Evolutionary conservation across 2,888 invertebrate species (phyloP), one percentile per base, ranked within the genome.

Genomic region (Mesoligia furuncula): DNA sequence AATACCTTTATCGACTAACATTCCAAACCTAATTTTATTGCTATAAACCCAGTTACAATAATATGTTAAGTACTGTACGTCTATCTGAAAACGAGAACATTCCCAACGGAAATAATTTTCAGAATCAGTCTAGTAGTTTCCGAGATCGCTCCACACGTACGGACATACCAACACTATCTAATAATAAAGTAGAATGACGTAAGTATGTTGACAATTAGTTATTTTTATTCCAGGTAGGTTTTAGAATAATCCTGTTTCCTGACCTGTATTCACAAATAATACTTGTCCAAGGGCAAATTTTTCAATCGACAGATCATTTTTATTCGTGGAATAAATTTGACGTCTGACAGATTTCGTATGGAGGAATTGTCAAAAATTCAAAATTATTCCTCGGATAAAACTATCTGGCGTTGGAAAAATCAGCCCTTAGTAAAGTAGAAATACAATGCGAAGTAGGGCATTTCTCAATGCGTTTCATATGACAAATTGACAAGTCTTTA

Each of bases 161-260:
- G 4, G 27, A 20, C 36, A 48, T 36, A 45, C 66, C 39, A 36
- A 48, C n/a, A 54, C n/a, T 48, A 59, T 80, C 66, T 80, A 80
- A 73, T 80, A 80, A 80, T 80, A 80, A 67, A 45, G 11, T n/a
- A 27, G 42, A 62, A 57, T 78, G 54, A 80, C 54, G 80, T 66
- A 20, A 6, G n/a, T 59, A 65, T 48, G n/a, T n/a, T 5, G 54
- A 42, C 17, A 48, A 42, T 17, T 42, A 45, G 3, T 51, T 48
- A 9, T 39, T 39, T 42, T 72, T 13, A 45, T 31, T 57, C 6
- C 31, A 11, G 5, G 42, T 42, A 64, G 17, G 71, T 42, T 64
- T 64, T 31, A 71, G 62, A 27, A 31, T 31, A 57, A 39, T 20
- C 1, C 39, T 51, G 31, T 13, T 15, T 48, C 24, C 15, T 0